Percentiles rank a stretch among this genome's conserved stretches.
phyloP scores from a whole-genome alignment of 2,888 invertebrate genomes.

The Acronicta alni region DNA sequence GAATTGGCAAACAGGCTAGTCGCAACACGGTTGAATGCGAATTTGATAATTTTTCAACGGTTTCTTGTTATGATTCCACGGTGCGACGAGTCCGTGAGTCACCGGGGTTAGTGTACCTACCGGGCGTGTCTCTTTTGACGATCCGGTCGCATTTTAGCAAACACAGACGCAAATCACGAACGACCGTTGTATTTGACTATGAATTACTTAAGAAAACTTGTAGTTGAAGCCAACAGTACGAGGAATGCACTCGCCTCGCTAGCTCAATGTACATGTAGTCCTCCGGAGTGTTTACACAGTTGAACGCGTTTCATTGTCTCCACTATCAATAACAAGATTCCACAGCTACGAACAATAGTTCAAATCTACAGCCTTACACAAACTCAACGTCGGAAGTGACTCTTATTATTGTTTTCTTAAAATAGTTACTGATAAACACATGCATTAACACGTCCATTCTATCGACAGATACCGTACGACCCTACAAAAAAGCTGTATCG shows the following conservation, averaged over 20 bases:
- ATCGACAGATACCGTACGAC: slow-evolving; percentile 50
- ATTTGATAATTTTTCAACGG: slow-evolving; percentile 69
- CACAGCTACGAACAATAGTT: slow-evolving; percentile 70
- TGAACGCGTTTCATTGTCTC: slow-evolving; percentile 71
- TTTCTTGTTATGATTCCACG: slow-evolving; percentile 68
- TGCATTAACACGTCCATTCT: slow-evolving; percentile 50
- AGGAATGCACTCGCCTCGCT: slow-evolving; percentile 53
- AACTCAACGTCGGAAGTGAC: slow-evolving; percentile 53
- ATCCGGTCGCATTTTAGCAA: slow-evolving; percentile 64
- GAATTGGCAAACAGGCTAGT: slow-evolving; percentile 35
- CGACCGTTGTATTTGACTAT: slow-evolving; percentile 54
- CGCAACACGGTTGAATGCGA: slow-evolving; percentile 53
- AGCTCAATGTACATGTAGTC: slow-evolving; percentile 33
- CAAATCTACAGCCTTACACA: slow-evolving; percentile 58
- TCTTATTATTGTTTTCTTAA: slow-evolving; percentile 59
- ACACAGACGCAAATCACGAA: slow-evolving; percentile 49
- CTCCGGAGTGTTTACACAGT: slow-evolving; percentile 71
- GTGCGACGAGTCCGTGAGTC: slow-evolving; percentile 70
- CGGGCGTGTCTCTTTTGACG: slow-evolving; percentile 63
- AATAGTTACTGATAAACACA: slow-evolving; percentile 47
- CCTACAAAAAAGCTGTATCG: slow-evolving; percentile 57
- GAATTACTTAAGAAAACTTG: slow-evolving; percentile 45
- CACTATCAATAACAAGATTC: slow-evolving; percentile 73
- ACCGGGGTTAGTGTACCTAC: slow-evolving; percentile 74
- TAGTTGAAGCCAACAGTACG: slow-evolving; percentile 29